Conservation (phyloP, 2,888 invertebrate genomes). For the Acleris emargana region DNA sequence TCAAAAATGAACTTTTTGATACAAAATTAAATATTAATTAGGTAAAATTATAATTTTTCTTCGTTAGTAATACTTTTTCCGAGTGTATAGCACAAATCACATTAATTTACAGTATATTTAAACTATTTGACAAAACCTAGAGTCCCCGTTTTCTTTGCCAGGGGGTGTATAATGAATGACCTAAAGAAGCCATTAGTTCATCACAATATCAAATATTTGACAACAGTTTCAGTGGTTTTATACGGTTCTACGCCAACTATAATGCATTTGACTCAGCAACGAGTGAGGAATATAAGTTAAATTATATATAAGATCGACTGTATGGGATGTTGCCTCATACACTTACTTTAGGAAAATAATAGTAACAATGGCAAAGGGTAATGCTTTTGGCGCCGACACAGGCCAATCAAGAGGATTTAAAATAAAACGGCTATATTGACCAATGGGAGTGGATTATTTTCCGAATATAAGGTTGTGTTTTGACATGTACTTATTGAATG, state of each 20-base stretch:
- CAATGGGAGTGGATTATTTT: too few relatives aligned
- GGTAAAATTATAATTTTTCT: too few relatives aligned
- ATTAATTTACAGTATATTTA: background rate
- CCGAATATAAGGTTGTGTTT: too few relatives aligned
- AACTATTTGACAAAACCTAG: too few relatives aligned
- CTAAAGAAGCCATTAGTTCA: background rate
- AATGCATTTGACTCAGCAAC: conserved; percentile 32
- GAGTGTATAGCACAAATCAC: background rate
- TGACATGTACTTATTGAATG: too few relatives aligned
- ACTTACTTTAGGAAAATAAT: conserved; percentile 15
- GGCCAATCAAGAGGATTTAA: background rate
- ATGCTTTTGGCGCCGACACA: background rate
- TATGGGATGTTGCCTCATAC: conserved; percentile 45
- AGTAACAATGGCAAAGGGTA: conserved; percentile 18
- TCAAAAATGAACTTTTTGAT: too few relatives aligned
- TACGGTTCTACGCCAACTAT: conserved; percentile 17
- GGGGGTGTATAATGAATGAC: background rate
- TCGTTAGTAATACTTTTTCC: too few relatives aligned
- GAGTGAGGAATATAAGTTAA: conserved; percentile 23
- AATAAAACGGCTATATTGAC: background rate
- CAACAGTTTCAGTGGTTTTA: conserved; percentile 15
- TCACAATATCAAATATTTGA: background rate
- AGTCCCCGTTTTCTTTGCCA: background rate
- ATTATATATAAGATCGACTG: conserved; percentile 35
- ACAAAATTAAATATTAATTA: too few relatives aligned